A percentile compares a stretch with the other conserved stretches of the same genome.
phyloP scores from a whole-genome alignment of 2,797 vertebrate genomes.

The Schizothorax lantsangensis region DNA sequence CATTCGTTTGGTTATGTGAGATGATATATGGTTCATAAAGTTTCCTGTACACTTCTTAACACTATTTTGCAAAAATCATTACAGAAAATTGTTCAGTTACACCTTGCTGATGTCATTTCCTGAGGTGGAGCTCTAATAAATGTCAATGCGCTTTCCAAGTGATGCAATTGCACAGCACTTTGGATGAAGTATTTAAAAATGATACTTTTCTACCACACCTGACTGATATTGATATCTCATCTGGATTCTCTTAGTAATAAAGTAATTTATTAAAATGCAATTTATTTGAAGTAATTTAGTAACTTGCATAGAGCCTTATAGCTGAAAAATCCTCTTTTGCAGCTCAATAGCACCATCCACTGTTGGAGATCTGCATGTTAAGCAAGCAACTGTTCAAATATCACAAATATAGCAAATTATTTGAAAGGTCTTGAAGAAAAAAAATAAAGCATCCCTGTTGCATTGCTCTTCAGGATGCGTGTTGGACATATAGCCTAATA shows the following conservation, averaged over 20 bases:
- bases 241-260: background rate
- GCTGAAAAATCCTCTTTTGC: background rate
- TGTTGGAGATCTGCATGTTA: background rate
- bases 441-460: background rate
- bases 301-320: background rate
- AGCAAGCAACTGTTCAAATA: background rate
- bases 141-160: background rate
- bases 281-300: background rate
- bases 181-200: background rate
- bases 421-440: background rate
- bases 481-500: background rate
- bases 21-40: background rate
- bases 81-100: background rate
- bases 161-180: background rate
- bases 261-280: background rate
- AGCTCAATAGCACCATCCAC: slow-evolving; percentile 27
- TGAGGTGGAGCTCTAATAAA: slow-evolving; percentile 15
- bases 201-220: background rate
- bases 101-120: slow-evolving; percentile 33
- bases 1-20: background rate
- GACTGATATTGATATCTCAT: background rate
- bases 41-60: background rate
- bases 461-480: background rate
- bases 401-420: background rate
- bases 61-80: background rate